These are phyloP conservation scores for Carposina sasakii DNA, from an alignment of 1,140 invertebrate species.

Conservation along the genomic window DNA sequence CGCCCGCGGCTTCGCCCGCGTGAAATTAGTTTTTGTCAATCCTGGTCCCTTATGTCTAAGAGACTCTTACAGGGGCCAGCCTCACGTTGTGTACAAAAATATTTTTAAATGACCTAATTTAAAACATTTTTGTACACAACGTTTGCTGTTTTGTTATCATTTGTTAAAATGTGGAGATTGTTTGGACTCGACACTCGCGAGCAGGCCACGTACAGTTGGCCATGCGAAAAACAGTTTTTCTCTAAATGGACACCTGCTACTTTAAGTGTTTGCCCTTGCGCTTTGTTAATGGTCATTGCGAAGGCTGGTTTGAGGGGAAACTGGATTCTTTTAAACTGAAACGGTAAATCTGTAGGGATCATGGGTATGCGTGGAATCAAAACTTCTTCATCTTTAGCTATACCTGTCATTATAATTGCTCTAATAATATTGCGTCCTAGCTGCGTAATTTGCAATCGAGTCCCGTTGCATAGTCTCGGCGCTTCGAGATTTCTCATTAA, in stretches of 20 bases:
- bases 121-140: background rate
- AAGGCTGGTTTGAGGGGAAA: constrained; percentile 69
- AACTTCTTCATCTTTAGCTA: constrained; percentile 30
- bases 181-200: constrained; percentile 16
- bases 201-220: constrained; percentile 20
- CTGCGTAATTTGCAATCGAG: constrained; percentile 18
- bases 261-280: constrained; percentile 65
- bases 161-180: background rate
- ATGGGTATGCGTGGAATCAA: constrained; percentile 53
- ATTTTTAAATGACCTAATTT: too few species aligned
- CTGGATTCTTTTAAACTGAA: constrained; percentile 64
- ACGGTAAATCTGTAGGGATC: constrained; percentile 46
- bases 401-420: constrained; percentile 50
- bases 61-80: too few species aligned
- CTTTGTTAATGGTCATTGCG: constrained; percentile 74
- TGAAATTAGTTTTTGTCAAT: too few species aligned
- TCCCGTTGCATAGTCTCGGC: constrained; percentile 25
- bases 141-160: background rate
- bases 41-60: too few species aligned
- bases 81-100: too few species aligned
- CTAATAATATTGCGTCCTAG: constrained; percentile 39
- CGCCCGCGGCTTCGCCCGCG: too few species aligned
- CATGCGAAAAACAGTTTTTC: constrained; percentile 17
- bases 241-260: constrained; percentile 18
- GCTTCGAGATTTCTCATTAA: constrained; percentile 26